A percentile compares a stretch with the other conserved stretches of the same genome.
phyloP scores from a whole-genome alignment of 2,888 invertebrate species.

The Cataglyphis livida region DNA sequence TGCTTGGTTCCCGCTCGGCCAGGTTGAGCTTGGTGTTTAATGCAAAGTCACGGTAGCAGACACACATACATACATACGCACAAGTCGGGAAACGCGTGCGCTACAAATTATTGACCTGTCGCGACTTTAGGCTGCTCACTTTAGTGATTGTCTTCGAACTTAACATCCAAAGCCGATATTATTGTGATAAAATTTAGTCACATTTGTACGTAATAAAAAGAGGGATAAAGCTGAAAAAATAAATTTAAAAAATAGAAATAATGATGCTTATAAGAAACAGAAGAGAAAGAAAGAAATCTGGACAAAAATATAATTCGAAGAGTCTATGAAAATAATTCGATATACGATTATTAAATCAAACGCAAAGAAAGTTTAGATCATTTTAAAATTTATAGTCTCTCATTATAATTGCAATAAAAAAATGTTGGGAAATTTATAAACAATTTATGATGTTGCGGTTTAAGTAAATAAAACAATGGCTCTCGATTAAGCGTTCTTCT shows the following conservation, averaged over 20 bases:
- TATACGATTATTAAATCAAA: not conserved
- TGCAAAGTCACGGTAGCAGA: constrained; percentile 58
- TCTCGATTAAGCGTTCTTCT: constrained; percentile 9
- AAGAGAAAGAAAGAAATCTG: constrained; percentile 5
- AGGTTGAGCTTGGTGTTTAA: constrained; percentile 38
- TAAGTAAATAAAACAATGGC: not conserved
- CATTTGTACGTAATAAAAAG: not conserved
- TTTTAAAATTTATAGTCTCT: not conserved
- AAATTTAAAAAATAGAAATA: constrained; percentile 6
- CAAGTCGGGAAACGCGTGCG: constrained; percentile 48
- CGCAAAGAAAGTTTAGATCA: no score
- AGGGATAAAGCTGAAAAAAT: constrained; percentile 2
- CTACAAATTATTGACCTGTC: constrained; percentile 65
- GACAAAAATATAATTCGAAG: not conserved
- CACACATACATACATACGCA: not conserved
- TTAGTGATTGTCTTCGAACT: constrained; percentile 66
- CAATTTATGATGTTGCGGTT: not conserved
- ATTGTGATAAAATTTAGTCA: constrained; percentile 54
- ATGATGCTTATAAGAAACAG: not conserved
- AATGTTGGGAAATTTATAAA: not conserved
- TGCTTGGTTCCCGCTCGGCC: constrained; percentile 58
- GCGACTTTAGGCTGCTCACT: constrained; percentile 64
- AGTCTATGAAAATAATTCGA: not conserved
- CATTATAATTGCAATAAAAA: not conserved
- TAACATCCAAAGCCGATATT: constrained; percentile 49